phyloP scores from a whole-genome alignment of 2,113 vertebrate species.

The Periophthalmodon schlosseri region DNA sequence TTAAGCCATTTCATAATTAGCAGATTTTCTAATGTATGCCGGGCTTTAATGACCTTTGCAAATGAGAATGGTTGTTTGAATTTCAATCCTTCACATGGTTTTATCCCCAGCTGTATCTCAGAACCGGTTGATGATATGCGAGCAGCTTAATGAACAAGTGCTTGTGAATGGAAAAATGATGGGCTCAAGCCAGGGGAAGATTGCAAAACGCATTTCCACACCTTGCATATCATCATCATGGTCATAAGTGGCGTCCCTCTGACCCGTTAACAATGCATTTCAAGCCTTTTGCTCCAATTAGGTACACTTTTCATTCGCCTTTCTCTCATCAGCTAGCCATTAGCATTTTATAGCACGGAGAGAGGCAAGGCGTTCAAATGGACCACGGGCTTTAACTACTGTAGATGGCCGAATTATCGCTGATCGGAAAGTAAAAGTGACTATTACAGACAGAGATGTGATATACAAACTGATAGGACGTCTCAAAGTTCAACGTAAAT shows the following conservation, averaged over 20 bases:
- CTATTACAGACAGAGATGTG: constrained; percentile 15
- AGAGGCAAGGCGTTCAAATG: constrained; percentile 29
- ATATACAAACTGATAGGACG: background rate
- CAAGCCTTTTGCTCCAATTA: constrained; percentile 76
- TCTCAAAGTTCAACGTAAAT: background rate
- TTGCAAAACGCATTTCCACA: constrained; percentile 75
- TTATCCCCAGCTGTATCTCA: constrained; percentile 72
- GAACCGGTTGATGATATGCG: constrained; percentile 73
- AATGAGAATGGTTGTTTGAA: constrained; percentile 78
- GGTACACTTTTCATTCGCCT: constrained; percentile 64
- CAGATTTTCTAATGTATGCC: constrained; percentile 78
- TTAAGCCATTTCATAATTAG: constrained; percentile 83
- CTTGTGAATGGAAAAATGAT: constrained; percentile 74
- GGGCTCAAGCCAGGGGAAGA: constrained; percentile 64
- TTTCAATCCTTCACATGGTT: constrained; percentile 74
- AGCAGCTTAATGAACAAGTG: constrained; percentile 76
- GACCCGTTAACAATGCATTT: constrained; percentile 78
- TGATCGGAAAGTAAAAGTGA: constrained; percentile 31
- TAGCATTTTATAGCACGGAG: constrained; percentile 47
- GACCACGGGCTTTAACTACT: constrained; percentile 27
- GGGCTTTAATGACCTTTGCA: constrained; percentile 79
- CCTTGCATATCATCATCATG: constrained; percentile 71
- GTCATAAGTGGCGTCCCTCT: constrained; percentile 69
- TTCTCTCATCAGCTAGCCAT: constrained; percentile 66
- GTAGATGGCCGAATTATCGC: constrained; percentile 34